Percentiles rank a stretch among this genome's conserved stretches.
Conservation (phyloP, 53 echinoderm and acorn worm species). For the Apostichopus leukothele region DNA sequence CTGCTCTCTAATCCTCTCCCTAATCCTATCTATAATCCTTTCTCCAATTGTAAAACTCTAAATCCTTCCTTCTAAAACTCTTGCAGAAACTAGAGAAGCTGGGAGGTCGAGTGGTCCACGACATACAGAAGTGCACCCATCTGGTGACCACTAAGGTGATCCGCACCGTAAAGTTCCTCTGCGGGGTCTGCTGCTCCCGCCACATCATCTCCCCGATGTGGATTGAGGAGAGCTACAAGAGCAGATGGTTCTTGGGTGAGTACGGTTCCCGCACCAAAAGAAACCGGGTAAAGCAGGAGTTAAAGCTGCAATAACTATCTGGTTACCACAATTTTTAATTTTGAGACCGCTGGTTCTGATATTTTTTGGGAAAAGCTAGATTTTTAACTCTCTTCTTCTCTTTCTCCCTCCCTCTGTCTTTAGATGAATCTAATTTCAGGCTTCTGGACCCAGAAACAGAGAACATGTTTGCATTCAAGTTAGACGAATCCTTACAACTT, state of each 20-base stretch:
- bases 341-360: no score
- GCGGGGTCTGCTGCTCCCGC: slow-evolving; percentile 79
- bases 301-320: no score
- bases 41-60: no score
- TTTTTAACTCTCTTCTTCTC: no score
- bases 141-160: slow-evolving; percentile 73
- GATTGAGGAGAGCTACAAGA: slow-evolving; percentile 95
- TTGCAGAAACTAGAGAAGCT: slow-evolving; percentile 89
- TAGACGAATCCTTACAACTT: slow-evolving; percentile 75
- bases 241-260: slow-evolving; percentile 92
- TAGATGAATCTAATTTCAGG: slow-evolving; percentile 75
- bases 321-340: no score
- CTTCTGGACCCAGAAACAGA: slow-evolving; percentile 81
- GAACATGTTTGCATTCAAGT: slow-evolving; percentile 67
- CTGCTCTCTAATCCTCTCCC: no score
- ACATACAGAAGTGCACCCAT: slow-evolving; percentile 77
- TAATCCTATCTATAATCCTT: no score
- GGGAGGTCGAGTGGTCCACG: slow-evolving; percentile 70
- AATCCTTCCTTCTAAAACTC: no score
- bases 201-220: slow-evolving; percentile 84
- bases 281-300: no score
- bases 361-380: no score
- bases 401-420: neutral
- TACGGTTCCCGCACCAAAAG: neutral
- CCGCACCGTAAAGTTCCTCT: slow-evolving; percentile 90